Evolutionary conservation across 2,888 invertebrate species (phyloP).

Genomic region (Megaustenia siamemsis): DNA sequence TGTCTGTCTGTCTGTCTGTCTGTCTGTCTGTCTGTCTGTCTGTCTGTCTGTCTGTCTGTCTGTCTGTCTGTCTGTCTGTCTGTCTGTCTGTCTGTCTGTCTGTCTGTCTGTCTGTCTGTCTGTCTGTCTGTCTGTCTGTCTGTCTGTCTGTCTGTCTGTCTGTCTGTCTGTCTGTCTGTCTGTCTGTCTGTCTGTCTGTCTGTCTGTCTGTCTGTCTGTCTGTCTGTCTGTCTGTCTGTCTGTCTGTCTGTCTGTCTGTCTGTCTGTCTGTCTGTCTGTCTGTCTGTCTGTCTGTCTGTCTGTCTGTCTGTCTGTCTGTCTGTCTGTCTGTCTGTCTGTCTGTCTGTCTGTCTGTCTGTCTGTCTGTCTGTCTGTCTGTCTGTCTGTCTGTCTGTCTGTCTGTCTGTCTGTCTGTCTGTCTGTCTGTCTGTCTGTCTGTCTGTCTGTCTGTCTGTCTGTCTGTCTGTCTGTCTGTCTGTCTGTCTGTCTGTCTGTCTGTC

Average conservation of each 20-base stretch:
- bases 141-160: slow-evolving; percentile 23
- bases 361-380: slow-evolving; percentile 27
- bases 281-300: slow-evolving; percentile 39
- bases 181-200: slow-evolving; percentile 25
- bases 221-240: slow-evolving; percentile 22
- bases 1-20: slow-evolving; percentile 27
- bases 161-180: slow-evolving; percentile 27
- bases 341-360: slow-evolving; percentile 27
- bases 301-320: slow-evolving; percentile 33
- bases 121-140: slow-evolving; percentile 27
- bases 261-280: slow-evolving; percentile 25
- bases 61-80: slow-evolving; percentile 10
- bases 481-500: slow-evolving; percentile 21
- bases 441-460: slow-evolving; percentile 12
- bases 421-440: slow-evolving; percentile 22
- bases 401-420: slow-evolving; percentile 27
- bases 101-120: slow-evolving; percentile 27
- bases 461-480: slow-evolving; percentile 2
- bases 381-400: slow-evolving; percentile 27
- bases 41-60: slow-evolving; percentile 20
- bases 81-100: slow-evolving; percentile 27
- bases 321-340: slow-evolving; percentile 23
- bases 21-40: slow-evolving; percentile 27
- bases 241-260: slow-evolving; percentile 21
- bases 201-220: slow-evolving; percentile 21